Evolutionary conservation across 2,888 invertebrate species (phyloP).

Genomic region (Stenolophus ochropezus): DNA sequence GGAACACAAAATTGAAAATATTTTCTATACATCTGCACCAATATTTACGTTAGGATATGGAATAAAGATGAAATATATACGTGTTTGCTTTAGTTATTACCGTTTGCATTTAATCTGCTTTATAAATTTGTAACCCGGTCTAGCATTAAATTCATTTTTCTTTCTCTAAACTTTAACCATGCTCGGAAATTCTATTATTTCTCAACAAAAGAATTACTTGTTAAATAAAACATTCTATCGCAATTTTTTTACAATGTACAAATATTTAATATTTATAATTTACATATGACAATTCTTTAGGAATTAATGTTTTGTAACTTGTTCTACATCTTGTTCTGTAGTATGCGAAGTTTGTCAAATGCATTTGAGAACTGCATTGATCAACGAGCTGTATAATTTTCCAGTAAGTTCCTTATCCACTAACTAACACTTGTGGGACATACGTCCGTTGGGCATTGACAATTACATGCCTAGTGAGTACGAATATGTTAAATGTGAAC

Average conservation of each 20-base stretch:
- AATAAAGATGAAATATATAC: constrained; percentile 35
- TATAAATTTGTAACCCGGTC: constrained; percentile 25
- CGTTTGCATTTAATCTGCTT: constrained; percentile 44
- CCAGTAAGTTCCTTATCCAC: background rate
- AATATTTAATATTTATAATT: too few species aligned
- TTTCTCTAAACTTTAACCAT: background rate
- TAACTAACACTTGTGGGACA: background rate
- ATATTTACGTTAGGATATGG: constrained; percentile 31
- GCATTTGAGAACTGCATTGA: background rate
- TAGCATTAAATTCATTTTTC: background rate
- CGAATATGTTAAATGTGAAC: too few species aligned
- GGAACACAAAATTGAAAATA: constrained; percentile 14
- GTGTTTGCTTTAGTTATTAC: constrained; percentile 39
- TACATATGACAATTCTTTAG: too few species aligned
- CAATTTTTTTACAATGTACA: background rate
- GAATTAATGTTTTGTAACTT: background rate
- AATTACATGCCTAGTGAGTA: constrained; percentile 27
- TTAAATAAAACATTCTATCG: background rate
- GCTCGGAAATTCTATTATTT: background rate
- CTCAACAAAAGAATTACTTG: background rate
- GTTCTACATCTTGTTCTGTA: background rate
- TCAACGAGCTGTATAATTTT: constrained; percentile 4
- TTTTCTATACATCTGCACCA: constrained; percentile 1
- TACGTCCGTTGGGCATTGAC: background rate
- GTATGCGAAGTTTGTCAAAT: background rate